These are phyloP conservation scores for Noctua comes DNA, from an alignment of 2,888 invertebrate genomes.

Conservation along the genomic window DNA sequence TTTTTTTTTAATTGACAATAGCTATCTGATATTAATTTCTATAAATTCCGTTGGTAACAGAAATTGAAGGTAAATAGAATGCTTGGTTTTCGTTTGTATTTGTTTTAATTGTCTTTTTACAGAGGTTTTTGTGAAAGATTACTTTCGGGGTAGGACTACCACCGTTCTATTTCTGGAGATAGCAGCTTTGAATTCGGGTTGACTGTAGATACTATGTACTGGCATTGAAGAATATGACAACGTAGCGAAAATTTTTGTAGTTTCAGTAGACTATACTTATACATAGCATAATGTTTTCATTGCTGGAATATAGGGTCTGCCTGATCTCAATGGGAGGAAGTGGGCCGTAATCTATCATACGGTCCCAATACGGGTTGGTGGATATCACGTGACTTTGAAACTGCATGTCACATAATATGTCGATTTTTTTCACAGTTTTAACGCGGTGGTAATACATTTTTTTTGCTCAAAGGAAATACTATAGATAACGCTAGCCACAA, in stretches of 20 bases:
- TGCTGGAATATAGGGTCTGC: no score
- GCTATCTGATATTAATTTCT: conserved; percentile 38
- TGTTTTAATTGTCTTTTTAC: neutral
- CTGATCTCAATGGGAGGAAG: neutral
- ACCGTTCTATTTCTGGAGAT: neutral
- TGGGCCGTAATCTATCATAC: neutral
- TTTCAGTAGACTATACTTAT: neutral
- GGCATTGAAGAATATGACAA: neutral
- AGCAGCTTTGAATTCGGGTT: neutral
- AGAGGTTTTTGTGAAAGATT: neutral
- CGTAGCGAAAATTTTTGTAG: neutral
- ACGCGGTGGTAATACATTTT: neutral
- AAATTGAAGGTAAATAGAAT: conserved; percentile 1
- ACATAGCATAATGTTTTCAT: neutral
- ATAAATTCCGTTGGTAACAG: neutral
- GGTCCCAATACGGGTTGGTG: neutral
- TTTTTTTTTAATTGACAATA: conserved; percentile 55
- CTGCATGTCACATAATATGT: neutral
- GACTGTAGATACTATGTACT: neutral
- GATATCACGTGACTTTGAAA: neutral
- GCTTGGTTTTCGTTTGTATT: neutral
- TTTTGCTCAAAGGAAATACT: neutral
- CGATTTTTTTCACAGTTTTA: neutral
- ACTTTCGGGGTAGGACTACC: neutral
- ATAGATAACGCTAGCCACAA: neutral